phyloP scores from a whole-genome alignment of 2,797 vertebrate species.

The Pseudomugil gertrudae region DNA sequence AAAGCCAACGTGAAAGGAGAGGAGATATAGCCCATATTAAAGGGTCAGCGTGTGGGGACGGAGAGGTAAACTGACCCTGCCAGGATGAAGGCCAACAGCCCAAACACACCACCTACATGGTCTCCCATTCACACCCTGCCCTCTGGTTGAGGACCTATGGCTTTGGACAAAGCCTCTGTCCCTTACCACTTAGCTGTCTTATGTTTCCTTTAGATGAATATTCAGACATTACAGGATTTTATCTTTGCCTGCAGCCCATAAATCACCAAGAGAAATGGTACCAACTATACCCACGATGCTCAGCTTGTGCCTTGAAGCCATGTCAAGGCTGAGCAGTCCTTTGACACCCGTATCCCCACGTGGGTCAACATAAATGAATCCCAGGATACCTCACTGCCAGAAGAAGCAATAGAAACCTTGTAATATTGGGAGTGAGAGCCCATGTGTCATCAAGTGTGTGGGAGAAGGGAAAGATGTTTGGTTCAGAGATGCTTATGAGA shows the following conservation, averaged over 20 bases:
- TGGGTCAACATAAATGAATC: constrained; percentile 63
- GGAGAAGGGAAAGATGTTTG: constrained; percentile 26
- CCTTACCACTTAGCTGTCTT: constrained; percentile 50
- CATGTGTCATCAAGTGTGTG: constrained; percentile 57
- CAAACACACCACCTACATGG: constrained; percentile 66
- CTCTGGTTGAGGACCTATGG: constrained; percentile 54
- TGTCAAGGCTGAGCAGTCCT: constrained; percentile 66
- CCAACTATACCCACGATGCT: constrained; percentile 50
- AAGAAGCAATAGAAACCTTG: constrained; percentile 79
- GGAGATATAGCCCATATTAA: constrained; percentile 60
- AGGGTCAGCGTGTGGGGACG: constrained; percentile 60
- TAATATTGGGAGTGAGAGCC: constrained; percentile 69
- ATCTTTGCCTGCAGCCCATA: constrained; percentile 68
- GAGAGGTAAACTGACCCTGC: constrained; percentile 71
- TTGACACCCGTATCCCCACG: constrained; percentile 71
- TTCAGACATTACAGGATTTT: constrained; percentile 60
- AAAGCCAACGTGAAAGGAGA: constrained; percentile 75
- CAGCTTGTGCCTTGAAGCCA: constrained; percentile 71
- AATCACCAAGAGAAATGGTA: constrained; percentile 72
- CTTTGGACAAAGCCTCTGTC: constrained; percentile 51
- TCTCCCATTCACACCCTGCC: constrained; percentile 68
- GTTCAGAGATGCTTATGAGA: constrained; percentile 72
- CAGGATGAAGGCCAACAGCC: constrained; percentile 54
- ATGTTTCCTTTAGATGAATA: constrained; percentile 67
- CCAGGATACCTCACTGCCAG: constrained; percentile 55